Evolutionary conservation across 35 echinoderm and acorn worm species (phyloP).

Genomic region (Apostichopus californicus): DNA sequence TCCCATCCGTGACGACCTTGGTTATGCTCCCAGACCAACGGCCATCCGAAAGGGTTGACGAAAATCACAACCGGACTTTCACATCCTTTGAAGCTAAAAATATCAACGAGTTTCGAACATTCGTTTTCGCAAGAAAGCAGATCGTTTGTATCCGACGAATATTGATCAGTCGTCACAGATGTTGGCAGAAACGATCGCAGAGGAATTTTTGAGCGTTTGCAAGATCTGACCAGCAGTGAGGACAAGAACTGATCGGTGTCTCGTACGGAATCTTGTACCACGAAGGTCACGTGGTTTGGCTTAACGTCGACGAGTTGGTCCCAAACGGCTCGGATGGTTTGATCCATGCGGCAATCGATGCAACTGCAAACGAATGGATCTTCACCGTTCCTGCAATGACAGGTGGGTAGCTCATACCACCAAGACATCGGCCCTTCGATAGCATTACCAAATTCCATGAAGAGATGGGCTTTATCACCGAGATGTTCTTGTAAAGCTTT

Average conservation of each 20-base stretch:
- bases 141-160: not conserved
- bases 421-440: slow-evolving; percentile 54
- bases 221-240: slow-evolving; percentile 36
- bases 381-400: slow-evolving; percentile 6
- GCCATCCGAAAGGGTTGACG: slow-evolving; percentile 56
- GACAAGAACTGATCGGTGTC: slow-evolving; percentile 46
- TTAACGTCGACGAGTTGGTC: slow-evolving; percentile 23
- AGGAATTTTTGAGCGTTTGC: slow-evolving; percentile 32
- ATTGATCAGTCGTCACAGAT: too few relatives aligned
- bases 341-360: slow-evolving; percentile 22
- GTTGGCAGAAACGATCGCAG: slow-evolving; percentile 9
- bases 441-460: slow-evolving; percentile 55
- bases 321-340: slow-evolving; percentile 44
- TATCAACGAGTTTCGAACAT: slow-evolving; percentile 55
- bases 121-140: not conserved
- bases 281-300: slow-evolving; percentile 49
- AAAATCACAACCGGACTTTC: slow-evolving; percentile 74
- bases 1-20: slow-evolving; percentile 71
- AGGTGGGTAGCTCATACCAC: slow-evolving; percentile 60
- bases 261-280: slow-evolving; percentile 54
- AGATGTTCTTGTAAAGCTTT: slow-evolving; percentile 56
- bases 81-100: slow-evolving; percentile 76
- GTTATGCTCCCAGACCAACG: slow-evolving; percentile 60
- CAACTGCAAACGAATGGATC: slow-evolving; percentile 47
- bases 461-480: slow-evolving; percentile 45